Evolutionary conservation across 92 coral and sea anemone genomes (phyloP), one percentile per base, ranked within the genome.

Genomic region (Porites divaricata): DNA sequence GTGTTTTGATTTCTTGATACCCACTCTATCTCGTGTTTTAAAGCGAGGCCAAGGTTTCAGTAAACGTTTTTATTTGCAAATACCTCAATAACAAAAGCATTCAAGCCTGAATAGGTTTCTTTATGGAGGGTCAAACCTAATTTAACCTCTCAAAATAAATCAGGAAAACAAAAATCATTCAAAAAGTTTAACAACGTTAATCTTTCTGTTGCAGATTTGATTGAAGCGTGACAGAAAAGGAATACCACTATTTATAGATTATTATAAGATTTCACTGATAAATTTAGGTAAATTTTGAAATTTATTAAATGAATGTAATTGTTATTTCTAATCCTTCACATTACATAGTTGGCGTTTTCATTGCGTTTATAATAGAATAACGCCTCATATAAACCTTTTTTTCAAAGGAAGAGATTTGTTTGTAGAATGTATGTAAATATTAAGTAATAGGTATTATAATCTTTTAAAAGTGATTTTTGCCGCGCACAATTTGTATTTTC

Each of bases 381-480:
- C 63, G 13, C 66, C 51, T 68, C 12, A 56, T 56, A 57, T 7
- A 8, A 35, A 24, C 20, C 21, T n/a, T 25, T 24, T 69, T 70
- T 35, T 35, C 45, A 35, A 35, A 35, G 59, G 59, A 54, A 54
- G 45, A 35, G 45, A 35, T 35, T n/a, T 79, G 72, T 68, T 67
- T 80, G 28, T 80, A 68, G 12, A 24, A 28, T 62, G 54, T 16
- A 9, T 80, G 67, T 69, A 80, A 66, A 80, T 80, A 69, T 11
- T 57, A 17, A 16, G 19, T 41, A 79, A 51, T n/a, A 54, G 35
- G 41, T 26, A 68, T 69, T 68, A 35, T 65, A 52, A 26, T 75
- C 24, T 35, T 24, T 24, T 8, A 10, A 64, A 64, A 45, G 14
- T 67, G 22, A 54, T 61, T 26, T 57, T 4, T 68, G 20, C 45